Base-by-base conservation (phyloP, 2,113 vertebrate genomes). In the Rhadina sibilatrix region DNA sequence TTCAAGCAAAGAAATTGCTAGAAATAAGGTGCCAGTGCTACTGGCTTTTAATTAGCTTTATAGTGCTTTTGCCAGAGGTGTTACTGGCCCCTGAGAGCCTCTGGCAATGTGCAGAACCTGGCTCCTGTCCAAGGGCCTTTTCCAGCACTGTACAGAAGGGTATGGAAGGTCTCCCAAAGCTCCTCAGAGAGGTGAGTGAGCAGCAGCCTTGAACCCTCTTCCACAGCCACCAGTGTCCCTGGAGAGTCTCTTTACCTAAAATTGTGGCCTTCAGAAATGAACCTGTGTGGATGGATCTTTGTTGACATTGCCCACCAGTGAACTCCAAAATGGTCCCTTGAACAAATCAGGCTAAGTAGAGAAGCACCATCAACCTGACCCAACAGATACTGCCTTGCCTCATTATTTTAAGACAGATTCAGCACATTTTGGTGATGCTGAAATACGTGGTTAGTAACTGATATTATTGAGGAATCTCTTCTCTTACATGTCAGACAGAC, bases 31-130 rank as follows among this genome's bases (percentile, higher is more conserved):
- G 70, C 60, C 13, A 40, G 33, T 40, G 54, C 82, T 57, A 42
- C 19, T 66, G 53, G 59, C 15, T 90, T 93, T 94, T 96, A 95
- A 97, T 97, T 93, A 95, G 81, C 31, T 65, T 35, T 87, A 35
- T 13, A 4, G 21, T 53, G 44, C 46, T 63, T 47, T 74, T 78
- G 70, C 77, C 64, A 90, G 72, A 76, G 79, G 12, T 78, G 9
- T 25, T 44, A 18, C 2, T 53, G 50, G 35, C 17, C 66, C 15
- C 42, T 12, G 6, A 78, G 76, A 81, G 38, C 71, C 76, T 46
- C 30, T 0, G 16, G 60, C 40, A 5, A 71, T 24, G 24, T 12
- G 9, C 7, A 44, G 9, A 33, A n/a, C 25, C 52, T 53, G 54
- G 42, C 33, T 87, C 14, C 40, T 16, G 37, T 38, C 50, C 61